Base-by-base conservation (phyloP, 2,888 invertebrate species). In the Clivina fossor region DNA sequence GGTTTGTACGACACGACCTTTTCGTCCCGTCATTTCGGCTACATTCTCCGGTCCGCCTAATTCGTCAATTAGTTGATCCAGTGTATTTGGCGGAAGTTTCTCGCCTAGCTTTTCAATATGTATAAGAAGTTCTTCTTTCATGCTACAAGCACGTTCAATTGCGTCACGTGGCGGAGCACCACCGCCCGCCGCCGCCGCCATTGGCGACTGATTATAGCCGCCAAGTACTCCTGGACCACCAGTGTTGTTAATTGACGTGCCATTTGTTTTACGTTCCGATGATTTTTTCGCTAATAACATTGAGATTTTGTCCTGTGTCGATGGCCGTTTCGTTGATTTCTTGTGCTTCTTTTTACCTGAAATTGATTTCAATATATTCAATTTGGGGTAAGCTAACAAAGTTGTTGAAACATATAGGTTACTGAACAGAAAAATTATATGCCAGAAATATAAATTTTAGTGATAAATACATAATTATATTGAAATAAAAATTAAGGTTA, bases 11-110 rank as follows among this genome's bases (percentile, higher is more conserved):
- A 97, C 94, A 4, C 83, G 79, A 0, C 96, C 96, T 68, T 96
- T 94, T 48, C 98, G 82, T 0, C 99, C 99, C 0, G 99, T 99
- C 99, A 99, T 99, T 84, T 99, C 98, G 0, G 99, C 98, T 0
- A 99, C 99, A 75, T 93, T 92, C 64, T 96, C 94, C 0, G 97
- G 92, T 1, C 99, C 99, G 41, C 99, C 99, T 7, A 99, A 81
- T 70, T 96, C 94, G 74, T 99, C 98, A 61, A 99, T 98, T 8
- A 99, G 80, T 72, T 99, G 96, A 80, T 99, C 99, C 37, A 99
- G 78, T 1, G 99, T 97, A 75, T 99, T 99, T 30, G 97, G 91
- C 4, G 99, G 99, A 62, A 99, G 77, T 16, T 83, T 81, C 1
- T 88, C 85, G 3, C 96, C 97, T 2, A 98, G 78, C 19, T 81